Evolutionary conservation across 2,888 invertebrate species (phyloP), one percentile per base, ranked within the genome.

Genomic region (Pristionchus maxplancki): DNA sequence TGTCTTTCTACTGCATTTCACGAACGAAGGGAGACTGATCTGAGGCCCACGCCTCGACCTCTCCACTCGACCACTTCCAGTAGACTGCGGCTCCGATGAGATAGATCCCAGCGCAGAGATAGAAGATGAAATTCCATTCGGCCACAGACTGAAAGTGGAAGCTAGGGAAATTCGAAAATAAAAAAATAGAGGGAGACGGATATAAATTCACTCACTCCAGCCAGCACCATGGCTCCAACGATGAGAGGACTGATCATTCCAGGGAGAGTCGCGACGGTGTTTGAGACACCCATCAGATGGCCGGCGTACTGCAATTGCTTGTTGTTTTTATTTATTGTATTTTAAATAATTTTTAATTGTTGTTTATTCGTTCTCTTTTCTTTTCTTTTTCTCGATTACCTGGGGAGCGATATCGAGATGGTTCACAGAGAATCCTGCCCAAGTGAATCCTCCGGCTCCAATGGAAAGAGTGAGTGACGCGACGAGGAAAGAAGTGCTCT

Each of bases 401-500:
- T 97, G 97, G 0, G 98, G 97, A 0, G 98, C 98, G 87, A 98
- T 96, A 95, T 98, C 98, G 95, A 98, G 95, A 95, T 97, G 97
- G 92, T 96, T 96, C n/a, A 96, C 96, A 89, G 95, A 96, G 93
- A 97, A 97, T 71, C 97, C 98, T 11, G 97, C 97, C 97, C 97
- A 98, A 0, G 97, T 97, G 95, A 98, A 97, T 0, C 97, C 95
- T 0, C 98, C 98, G 0, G 97, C 95, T 0, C 98, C 98, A 0
- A 98, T 97, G 0, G 97, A 97, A 83, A 97, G 96, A 0, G 97
- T 97, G 53, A 98, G 96, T 95, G 96, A 97, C n/a, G 96, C 96
- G n/a, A 97, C 96, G 71, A 97, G 96, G 0, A 96, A 95, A 28
- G 97, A 89, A 31, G 90, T 96, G 1, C 96, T 96, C 53, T 96